phyloP scores from a whole-genome alignment of 2,113 vertebrate species.

The Nematolebias whitei region DNA sequence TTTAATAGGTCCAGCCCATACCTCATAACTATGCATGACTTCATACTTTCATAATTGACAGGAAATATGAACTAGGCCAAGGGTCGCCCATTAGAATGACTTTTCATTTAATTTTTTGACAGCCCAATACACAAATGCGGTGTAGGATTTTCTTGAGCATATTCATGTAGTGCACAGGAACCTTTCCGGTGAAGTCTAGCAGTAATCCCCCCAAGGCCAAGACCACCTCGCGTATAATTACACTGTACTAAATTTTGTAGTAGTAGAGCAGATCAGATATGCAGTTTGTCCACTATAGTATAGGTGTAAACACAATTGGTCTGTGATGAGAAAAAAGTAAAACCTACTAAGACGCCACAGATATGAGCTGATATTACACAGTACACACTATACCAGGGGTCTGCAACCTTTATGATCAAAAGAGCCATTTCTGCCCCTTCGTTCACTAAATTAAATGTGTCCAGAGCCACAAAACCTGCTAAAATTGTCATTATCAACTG shows the following conservation, averaged over 20 bases:
- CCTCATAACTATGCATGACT: slow-evolving; percentile 99
- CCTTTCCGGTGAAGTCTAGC: slow-evolving; percentile 67
- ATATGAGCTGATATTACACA: slow-evolving; percentile 5
- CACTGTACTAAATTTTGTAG: slow-evolving; percentile 56
- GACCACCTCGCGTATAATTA: slow-evolving; percentile 74
- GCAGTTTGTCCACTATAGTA: slow-evolving; percentile 32
- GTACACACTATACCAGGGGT: too few species aligned
- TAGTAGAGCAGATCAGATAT: slow-evolving; percentile 42
- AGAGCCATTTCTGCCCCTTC: too few species aligned
- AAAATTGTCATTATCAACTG: too few species aligned
- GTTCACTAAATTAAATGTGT: too few species aligned
- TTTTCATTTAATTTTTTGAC: slow-evolving; percentile 99
- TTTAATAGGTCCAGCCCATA: slow-evolving; percentile 91
- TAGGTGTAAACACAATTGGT: neutral
- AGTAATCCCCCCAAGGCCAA: slow-evolving; percentile 68
- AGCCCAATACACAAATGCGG: slow-evolving; percentile 88
- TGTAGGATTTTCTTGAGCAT: slow-evolving; percentile 84
- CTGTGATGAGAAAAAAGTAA: slow-evolving; percentile 22
- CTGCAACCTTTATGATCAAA: too few species aligned
- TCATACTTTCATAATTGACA: slow-evolving; percentile 98
- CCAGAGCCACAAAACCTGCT: too few species aligned
- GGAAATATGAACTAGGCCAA: slow-evolving; percentile 99
- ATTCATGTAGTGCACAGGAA: slow-evolving; percentile 81
- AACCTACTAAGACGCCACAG: slow-evolving; percentile 2
- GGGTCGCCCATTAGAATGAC: slow-evolving; percentile 99